Evolutionary conservation across 1,140 invertebrate species (phyloP).

Genomic region (Diuraphis noxia): DNA sequence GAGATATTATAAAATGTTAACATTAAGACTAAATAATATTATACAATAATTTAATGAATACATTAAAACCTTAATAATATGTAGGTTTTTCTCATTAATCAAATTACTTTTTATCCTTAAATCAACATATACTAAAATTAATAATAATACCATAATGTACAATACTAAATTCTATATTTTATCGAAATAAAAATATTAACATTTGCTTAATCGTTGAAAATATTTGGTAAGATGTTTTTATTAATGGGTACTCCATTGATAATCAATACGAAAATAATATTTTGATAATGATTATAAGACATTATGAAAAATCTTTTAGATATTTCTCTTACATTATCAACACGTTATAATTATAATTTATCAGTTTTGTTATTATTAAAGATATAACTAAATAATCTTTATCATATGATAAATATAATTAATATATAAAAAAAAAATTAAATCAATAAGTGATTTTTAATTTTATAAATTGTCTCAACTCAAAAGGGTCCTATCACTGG

Average conservation of each 20-base stretch:
- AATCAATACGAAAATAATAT: background rate
- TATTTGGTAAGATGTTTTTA: background rate
- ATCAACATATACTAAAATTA: background rate
- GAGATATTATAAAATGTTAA: background rate
- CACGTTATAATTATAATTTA: background rate
- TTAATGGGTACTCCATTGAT: background rate
- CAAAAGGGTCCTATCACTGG: too few relatives aligned
- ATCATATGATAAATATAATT: background rate
- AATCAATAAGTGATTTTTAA: too few relatives aligned
- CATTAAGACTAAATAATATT: background rate
- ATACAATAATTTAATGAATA: background rate
- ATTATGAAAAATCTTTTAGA: background rate
- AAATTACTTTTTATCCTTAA: background rate
- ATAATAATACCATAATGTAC: background rate
- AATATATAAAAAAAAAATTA: too few relatives aligned
- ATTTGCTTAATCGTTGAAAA: background rate
- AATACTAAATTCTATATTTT: background rate
- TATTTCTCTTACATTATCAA: background rate
- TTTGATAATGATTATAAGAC: background rate
- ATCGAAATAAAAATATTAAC: background rate
- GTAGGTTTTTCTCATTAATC: background rate
- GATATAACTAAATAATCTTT: background rate
- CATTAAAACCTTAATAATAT: background rate
- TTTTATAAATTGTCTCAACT: too few relatives aligned
- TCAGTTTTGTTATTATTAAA: too few relatives aligned